These are phyloP conservation scores for Drosophila fuyamai DNA, from an alignment of 1,140 invertebrate species.

Conservation along the genomic window DNA sequence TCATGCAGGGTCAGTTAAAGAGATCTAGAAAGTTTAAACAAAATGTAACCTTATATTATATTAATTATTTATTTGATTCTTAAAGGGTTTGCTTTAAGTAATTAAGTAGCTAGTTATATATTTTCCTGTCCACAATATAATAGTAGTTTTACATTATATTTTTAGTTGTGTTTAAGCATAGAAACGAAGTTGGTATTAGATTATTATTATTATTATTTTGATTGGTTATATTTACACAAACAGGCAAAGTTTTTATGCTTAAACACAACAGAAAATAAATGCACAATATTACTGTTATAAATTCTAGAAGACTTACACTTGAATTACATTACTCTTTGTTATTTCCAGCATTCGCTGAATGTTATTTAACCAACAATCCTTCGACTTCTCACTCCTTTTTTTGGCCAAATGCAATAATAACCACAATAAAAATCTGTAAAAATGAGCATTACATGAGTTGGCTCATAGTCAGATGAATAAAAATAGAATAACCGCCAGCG, in stretches of 20 bases:
- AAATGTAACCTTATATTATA: neutral
- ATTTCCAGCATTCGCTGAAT: conserved; percentile 1
- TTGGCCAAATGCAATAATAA: conserved; percentile 69
- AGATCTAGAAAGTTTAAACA: too few species aligned
- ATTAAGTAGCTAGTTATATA: too few species aligned
- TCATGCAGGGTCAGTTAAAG: too few species aligned
- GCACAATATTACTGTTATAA: neutral
- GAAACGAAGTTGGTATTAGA: too few species aligned
- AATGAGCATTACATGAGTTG: conserved; percentile 48
- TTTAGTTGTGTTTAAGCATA: too few species aligned
- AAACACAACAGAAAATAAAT: too few species aligned
- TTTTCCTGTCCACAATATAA: too few species aligned
- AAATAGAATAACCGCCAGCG: conserved; percentile 62
- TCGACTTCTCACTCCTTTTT: neutral
- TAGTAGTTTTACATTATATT: too few species aligned
- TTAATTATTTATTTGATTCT: neutral
- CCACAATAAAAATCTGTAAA: conserved; percentile 68
- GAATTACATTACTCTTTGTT: neutral
- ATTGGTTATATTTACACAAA: too few species aligned
- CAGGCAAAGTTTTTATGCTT: too few species aligned
- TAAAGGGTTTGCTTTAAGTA: too few species aligned
- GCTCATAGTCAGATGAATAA: conserved; percentile 16
- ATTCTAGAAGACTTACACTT: neutral
- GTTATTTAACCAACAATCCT: conserved; percentile 3
- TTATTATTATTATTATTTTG: too few species aligned